Evolutionary conservation across 2,888 invertebrate species (phyloP).

Genomic region (Dermolepida albohirtum): DNA sequence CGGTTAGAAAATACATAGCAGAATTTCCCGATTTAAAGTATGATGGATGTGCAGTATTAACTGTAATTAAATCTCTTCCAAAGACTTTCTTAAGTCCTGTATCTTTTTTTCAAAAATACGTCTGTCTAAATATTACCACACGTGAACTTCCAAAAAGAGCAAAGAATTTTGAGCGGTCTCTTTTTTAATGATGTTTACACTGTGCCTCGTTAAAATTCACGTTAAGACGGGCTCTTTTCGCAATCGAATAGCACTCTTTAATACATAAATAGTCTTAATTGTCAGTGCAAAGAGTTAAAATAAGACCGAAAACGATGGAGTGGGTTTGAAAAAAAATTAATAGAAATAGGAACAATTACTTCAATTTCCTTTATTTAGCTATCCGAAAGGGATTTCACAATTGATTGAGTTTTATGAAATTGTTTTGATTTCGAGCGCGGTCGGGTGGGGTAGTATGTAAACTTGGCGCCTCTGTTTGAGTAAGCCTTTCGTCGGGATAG

Average conservation of each 20-base stretch:
- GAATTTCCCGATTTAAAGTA: too few relatives aligned
- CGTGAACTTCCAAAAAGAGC: too few relatives aligned
- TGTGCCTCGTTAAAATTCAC: conserved; percentile 17
- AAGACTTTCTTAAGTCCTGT: too few relatives aligned
- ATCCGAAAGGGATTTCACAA: neutral
- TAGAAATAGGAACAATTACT: conserved; percentile 10
- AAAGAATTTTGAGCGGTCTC: too few relatives aligned
- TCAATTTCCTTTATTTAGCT: neutral
- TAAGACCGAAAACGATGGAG: neutral
- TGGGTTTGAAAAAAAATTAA: too few relatives aligned
- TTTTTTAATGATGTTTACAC: conserved; percentile 35
- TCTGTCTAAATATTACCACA: too few relatives aligned
- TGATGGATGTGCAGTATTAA: too few relatives aligned
- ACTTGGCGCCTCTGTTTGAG: too few relatives aligned
- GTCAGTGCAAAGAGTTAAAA: neutral
- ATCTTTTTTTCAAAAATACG: too few relatives aligned
- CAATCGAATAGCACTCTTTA: conserved; percentile 12
- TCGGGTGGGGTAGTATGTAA: neutral
- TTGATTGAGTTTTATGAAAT: conserved; percentile 6
- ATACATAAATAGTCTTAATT: conserved; percentile 23
- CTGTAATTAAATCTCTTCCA: too few relatives aligned
- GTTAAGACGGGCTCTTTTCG: conserved; percentile 1
- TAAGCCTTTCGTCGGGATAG: too few relatives aligned
- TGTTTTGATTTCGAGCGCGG: neutral
- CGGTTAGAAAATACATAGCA: too few relatives aligned